Conservation (phyloP, 23 tunicate species). For the Diplosoma virens region DNA sequence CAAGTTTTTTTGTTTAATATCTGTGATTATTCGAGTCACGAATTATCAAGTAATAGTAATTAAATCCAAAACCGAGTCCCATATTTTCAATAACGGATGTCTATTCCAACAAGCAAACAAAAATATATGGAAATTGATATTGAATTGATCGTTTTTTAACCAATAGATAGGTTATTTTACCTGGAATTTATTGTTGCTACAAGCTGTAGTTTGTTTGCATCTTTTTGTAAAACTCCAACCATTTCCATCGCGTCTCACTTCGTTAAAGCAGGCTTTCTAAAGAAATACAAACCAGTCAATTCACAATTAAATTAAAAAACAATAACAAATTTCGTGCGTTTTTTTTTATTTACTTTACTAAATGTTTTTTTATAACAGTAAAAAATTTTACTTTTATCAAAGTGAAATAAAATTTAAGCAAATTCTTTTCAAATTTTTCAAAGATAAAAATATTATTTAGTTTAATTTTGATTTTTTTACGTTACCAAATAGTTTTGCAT, state of each 20-base stretch:
- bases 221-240: constrained; percentile 5
- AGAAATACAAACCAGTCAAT: too few relatives aligned
- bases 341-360: too few relatives aligned
- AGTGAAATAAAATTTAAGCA: too few relatives aligned
- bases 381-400: too few relatives aligned
- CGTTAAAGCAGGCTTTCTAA: constrained; percentile 23
- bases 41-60: too few relatives aligned
- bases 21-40: too few relatives aligned
- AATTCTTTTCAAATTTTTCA: too few relatives aligned
- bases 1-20: not conserved
- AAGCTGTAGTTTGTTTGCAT: constrained; percentile 26
- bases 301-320: not conserved
- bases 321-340: not conserved
- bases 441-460: too few relatives aligned
- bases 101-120: not conserved
- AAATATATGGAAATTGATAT: not conserved
- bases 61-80: not conserved
- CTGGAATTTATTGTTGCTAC: constrained; percentile 11
- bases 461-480: too few relatives aligned
- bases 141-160: not conserved
- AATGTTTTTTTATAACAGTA: too few relatives aligned
- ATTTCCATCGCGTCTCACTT: not conserved
- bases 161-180: not conserved
- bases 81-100: not conserved
- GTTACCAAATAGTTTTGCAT: too few relatives aligned